Conservation (phyloP, 2,888 invertebrate species). For the Agonopterix subpropinquella region DNA sequence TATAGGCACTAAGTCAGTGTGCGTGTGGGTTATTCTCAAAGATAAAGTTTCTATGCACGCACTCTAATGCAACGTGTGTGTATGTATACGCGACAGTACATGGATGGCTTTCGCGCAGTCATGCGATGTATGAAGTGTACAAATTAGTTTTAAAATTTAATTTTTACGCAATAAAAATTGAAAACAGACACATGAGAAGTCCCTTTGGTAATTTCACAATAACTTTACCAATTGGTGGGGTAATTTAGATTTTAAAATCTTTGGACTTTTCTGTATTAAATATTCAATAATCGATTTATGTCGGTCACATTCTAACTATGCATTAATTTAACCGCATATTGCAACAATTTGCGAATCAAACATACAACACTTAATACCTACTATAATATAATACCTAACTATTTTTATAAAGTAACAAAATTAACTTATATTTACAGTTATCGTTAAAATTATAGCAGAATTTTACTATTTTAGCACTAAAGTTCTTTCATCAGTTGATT, state of each 20-base stretch:
- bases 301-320: slow-evolving; percentile 64
- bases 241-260: slow-evolving; percentile 60
- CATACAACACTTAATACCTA: slow-evolving; percentile 73
- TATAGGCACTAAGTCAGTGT: too few species aligned
- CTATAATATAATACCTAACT: slow-evolving; percentile 74
- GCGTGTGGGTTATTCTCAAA: too few species aligned
- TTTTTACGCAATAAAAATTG: background rate
- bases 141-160: slow-evolving; percentile 4
- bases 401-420: slow-evolving; percentile 73
- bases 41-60: too few species aligned
- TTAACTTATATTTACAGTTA: slow-evolving; percentile 76
- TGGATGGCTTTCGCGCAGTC: too few species aligned
- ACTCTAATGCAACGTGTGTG: too few species aligned
- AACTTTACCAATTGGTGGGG: slow-evolving; percentile 66
- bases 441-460: slow-evolving; percentile 69
- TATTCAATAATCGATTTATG: slow-evolving; percentile 50
- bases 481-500: slow-evolving; percentile 34
- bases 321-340: slow-evolving; percentile 69
- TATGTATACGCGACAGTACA: too few species aligned
- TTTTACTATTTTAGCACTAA: slow-evolving; percentile 67
- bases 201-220: slow-evolving; percentile 55
- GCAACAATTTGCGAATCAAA: slow-evolving; percentile 73
- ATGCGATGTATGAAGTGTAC: too few species aligned
- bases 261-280: slow-evolving; percentile 60
- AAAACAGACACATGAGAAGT: slow-evolving; percentile 29